Evolutionary conservation across 2,797 vertebrate genomes (phyloP).

Genomic region (Furcifer pardalis): DNA sequence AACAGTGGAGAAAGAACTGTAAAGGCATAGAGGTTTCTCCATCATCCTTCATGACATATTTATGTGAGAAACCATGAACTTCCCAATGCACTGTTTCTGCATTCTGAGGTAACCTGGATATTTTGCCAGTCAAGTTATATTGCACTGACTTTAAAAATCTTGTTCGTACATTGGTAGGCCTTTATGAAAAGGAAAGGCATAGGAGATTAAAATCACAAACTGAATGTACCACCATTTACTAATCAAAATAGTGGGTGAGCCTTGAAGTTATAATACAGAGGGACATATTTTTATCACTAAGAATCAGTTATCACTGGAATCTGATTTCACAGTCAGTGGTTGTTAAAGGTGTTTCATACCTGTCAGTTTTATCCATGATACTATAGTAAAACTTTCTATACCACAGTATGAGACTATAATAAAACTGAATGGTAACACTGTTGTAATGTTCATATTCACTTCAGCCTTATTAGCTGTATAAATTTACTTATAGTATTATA

Average conservation of each 20-base stretch:
- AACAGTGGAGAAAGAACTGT: constrained; percentile 58
- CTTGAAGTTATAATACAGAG: neutral
- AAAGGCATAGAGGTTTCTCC: neutral
- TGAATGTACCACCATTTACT: too few relatives aligned
- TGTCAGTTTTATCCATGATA: neutral
- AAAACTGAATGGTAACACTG: too few relatives aligned
- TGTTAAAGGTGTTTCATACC: neutral
- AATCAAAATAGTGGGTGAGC: too few relatives aligned
- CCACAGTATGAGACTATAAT: too few relatives aligned
- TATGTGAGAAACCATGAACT: constrained; percentile 47
- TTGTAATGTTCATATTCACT: neutral
- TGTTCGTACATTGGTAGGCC: too few relatives aligned
- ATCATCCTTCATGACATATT: constrained; percentile 69
- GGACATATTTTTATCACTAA: neutral
- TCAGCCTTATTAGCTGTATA: neutral
- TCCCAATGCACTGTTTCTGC: constrained; percentile 53
- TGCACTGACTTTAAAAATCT: neutral
- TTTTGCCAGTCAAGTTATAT: neutral
- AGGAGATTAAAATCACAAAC: too few relatives aligned
- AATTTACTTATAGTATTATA: too few relatives aligned
- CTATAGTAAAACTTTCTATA: neutral
- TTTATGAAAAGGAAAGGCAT: too few relatives aligned
- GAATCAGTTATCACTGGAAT: neutral
- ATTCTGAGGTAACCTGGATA: constrained; percentile 60
- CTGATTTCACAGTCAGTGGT: neutral